Evolutionary conservation across 2,888 invertebrate species (phyloP).

Genomic region (Diaperis boleti): DNA sequence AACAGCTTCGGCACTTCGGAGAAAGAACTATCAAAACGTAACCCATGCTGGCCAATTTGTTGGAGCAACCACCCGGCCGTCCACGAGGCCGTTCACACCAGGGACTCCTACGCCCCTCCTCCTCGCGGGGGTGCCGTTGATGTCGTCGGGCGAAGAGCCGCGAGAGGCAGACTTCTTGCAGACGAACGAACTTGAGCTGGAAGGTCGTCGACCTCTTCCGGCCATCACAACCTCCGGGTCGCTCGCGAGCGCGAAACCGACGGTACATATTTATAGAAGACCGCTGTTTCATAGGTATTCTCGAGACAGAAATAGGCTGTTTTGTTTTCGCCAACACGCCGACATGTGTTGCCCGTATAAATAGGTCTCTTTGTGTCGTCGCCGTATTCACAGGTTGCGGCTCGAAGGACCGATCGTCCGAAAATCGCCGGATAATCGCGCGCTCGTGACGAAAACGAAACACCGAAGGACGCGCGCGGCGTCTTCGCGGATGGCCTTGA

Average conservation of each 20-base stretch:
- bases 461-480: slow-evolving; percentile 31
- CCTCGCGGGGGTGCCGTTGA: slow-evolving; percentile 18
- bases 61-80: too few species aligned
- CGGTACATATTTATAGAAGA: slow-evolving; percentile 29
- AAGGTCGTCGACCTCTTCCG: slow-evolving; percentile 36
- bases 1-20: too few species aligned
- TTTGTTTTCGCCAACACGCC: slow-evolving; percentile 37
- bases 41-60: too few species aligned
- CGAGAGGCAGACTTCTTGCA: slow-evolving; percentile 42
- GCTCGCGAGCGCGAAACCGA: slow-evolving; percentile 6
- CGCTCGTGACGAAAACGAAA: slow-evolving; percentile 25
- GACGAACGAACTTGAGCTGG: slow-evolving; percentile 44
- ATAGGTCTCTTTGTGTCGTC: slow-evolving; percentile 53
- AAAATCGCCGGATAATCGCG: slow-evolving; percentile 23
- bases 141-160: slow-evolving; percentile 27
- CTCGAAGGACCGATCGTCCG: neutral
- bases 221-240: slow-evolving; percentile 41
- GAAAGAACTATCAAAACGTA: too few species aligned
- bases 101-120: slow-evolving; percentile 42
- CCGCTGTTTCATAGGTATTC: slow-evolving; percentile 39
- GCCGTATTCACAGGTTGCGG: slow-evolving; percentile 11
- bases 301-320: slow-evolving; percentile 25
- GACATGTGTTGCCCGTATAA: slow-evolving; percentile 53
- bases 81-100: slow-evolving; percentile 48
- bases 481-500: slow-evolving; percentile 47